phyloP scores from a whole-genome alignment of 2,888 invertebrate species.

The Atethmia centrago region DNA sequence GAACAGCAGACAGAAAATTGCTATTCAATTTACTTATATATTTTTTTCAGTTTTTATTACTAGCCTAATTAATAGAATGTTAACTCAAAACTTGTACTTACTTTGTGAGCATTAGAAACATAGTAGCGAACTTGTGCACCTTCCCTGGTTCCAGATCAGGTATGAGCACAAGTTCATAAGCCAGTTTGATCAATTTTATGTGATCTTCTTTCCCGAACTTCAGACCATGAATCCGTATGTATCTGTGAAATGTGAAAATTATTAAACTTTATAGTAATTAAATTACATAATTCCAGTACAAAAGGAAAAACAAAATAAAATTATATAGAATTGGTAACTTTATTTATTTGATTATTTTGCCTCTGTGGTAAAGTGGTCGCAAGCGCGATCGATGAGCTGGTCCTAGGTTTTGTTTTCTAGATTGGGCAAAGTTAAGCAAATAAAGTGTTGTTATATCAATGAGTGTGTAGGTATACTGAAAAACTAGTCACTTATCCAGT shows the following conservation, averaged over 20 bases:
- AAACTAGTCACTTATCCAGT: neutral
- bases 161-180: constrained; percentile 94
- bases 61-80: neutral
- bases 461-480: too few species aligned
- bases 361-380: too few species aligned
- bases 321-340: neutral
- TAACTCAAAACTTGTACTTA: constrained; percentile 81
- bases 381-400: too few species aligned
- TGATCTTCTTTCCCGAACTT: constrained; percentile 98
- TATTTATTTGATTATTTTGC: too few species aligned
- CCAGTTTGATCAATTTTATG: constrained; percentile 94
- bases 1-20: neutral
- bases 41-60: neutral
- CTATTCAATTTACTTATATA: too few species aligned
- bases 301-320: neutral
- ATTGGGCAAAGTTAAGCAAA: too few species aligned
- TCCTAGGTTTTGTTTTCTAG: too few species aligned
- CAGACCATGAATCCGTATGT: constrained; percentile 95
- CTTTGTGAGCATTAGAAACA: constrained; percentile 93
- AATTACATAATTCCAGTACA: neutral
- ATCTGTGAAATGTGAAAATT: constrained; percentile 91
- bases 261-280: neutral
- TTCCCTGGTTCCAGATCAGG: constrained; percentile 94
- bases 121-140: constrained; percentile 93
- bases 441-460: too few species aligned